Conservation (phyloP, 2,888 invertebrate genomes). For the Adelognathus sp. region DNA sequence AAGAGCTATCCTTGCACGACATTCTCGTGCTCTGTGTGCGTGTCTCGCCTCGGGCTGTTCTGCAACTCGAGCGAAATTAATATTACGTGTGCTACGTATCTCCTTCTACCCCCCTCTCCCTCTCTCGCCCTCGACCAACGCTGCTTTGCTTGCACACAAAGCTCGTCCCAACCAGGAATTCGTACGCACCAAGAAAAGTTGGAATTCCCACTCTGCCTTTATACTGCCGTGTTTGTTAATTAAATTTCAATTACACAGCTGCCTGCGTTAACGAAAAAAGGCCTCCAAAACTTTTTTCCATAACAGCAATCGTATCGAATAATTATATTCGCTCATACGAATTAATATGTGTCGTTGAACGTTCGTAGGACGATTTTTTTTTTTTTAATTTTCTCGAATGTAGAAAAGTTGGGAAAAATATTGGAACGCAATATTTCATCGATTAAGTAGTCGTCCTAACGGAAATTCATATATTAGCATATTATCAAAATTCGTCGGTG, state of each 20-base stretch:
- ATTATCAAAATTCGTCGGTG: too few relatives aligned
- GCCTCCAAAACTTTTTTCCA: too few relatives aligned
- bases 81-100: slow-evolving; percentile 9
- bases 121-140: background rate
- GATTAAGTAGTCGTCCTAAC: too few relatives aligned
- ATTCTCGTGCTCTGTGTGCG: slow-evolving; percentile 9
- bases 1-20: slow-evolving; percentile 19
- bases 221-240: background rate
- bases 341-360: too few relatives aligned
- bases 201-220: background rate
- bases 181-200: background rate
- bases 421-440: too few relatives aligned
- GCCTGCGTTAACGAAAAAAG: slow-evolving; percentile 8
- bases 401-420: too few relatives aligned
- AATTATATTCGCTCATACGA: too few relatives aligned
- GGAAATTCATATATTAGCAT: too few relatives aligned
- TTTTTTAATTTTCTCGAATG: too few relatives aligned
- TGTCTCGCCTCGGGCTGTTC: slow-evolving; percentile 20
- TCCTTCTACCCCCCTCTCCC: background rate
- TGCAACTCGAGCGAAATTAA: slow-evolving; percentile 27
- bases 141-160: slow-evolving; percentile 7
- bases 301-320: too few relatives aligned
- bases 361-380: too few relatives aligned
- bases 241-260: background rate
- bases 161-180: background rate